Evolutionary conservation across 2,888 invertebrate species (phyloP).

Genomic region (Rotaria magnacalcarata): DNA sequence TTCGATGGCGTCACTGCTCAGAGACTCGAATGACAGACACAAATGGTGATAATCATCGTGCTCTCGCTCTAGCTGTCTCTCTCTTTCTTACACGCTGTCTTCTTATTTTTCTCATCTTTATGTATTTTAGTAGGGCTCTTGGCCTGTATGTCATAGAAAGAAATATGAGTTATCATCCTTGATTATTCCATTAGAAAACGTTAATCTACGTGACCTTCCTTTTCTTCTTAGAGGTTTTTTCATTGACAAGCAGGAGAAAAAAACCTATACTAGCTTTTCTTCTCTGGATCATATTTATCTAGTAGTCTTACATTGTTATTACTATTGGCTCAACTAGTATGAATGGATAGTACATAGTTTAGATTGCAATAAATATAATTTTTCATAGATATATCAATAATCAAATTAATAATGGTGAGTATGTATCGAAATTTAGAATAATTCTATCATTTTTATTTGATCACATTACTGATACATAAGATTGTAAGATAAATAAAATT

Average conservation of each 20-base stretch:
- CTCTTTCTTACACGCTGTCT: background rate
- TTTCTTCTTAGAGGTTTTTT: background rate
- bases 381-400: background rate
- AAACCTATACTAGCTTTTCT: background rate
- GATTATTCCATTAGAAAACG: background rate
- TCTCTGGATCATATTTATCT: background rate
- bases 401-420: background rate
- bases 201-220: background rate
- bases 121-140: background rate
- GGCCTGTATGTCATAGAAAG: background rate
- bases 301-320: background rate
- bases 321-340: background rate
- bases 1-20: background rate
- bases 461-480: too few relatives aligned
- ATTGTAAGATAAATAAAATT: too few relatives aligned
- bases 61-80: background rate
- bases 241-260: background rate
- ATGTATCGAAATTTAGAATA: background rate
- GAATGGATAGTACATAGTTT: background rate
- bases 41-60: background rate
- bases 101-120: background rate
- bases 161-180: background rate
- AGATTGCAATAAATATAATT: background rate
- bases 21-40: background rate
- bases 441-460: background rate